Evolutionary conservation across 2,113 vertebrate species (phyloP).

Genomic region (Heliornis fulica): DNA sequence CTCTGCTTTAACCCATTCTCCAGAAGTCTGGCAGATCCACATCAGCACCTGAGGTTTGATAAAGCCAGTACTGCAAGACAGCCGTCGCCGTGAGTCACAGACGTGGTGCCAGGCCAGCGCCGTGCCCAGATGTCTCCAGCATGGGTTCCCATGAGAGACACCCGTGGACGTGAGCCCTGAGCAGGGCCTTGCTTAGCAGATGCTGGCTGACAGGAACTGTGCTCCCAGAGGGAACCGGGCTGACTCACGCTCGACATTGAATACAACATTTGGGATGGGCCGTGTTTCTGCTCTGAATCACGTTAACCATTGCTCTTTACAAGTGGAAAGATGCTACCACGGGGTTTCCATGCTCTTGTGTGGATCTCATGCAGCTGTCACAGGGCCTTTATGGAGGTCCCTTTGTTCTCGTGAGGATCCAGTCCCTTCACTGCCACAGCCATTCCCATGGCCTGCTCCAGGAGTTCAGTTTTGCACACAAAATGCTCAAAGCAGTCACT

Average conservation of each 20-base stretch:
- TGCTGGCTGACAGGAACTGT: background rate
- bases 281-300: slow-evolving; percentile 41
- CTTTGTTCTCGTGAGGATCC: background rate
- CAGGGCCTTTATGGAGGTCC: background rate
- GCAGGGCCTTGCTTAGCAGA: background rate
- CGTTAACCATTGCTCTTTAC: background rate
- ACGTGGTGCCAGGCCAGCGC: fast-evolving
- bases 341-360: fast-evolving
- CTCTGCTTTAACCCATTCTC: background rate
- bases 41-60: background rate
- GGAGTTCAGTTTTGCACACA: background rate
- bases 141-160: background rate
- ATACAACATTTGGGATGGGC: background rate
- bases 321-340: background rate
- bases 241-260: background rate
- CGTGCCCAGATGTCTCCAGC: background rate
- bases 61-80: background rate
- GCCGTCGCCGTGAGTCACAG: background rate
- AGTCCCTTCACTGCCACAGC: background rate
- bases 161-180: background rate
- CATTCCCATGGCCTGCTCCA: background rate
- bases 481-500: slow-evolving; percentile 5
- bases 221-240: background rate
- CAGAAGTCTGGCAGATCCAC: background rate
- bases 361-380: background rate